Base-by-base conservation (phyloP, 2,888 invertebrate genomes). In the Candidula unifasciata region DNA sequence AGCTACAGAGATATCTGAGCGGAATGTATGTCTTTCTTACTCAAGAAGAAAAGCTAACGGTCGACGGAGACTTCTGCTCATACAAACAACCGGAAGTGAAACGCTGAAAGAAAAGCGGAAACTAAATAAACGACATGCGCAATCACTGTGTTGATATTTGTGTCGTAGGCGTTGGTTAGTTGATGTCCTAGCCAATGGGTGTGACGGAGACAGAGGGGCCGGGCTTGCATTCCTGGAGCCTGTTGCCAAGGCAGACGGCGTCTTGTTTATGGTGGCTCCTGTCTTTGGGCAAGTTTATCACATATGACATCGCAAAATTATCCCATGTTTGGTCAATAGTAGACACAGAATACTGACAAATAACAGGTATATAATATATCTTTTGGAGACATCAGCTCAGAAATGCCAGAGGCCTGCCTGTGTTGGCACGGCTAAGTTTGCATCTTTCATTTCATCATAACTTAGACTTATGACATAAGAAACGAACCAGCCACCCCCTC, bases 51-150 rank as follows among this genome's bases (percentile, higher is more conserved):
- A 64, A 83, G 54, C 3, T 52, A 83, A 83, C 79, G 79, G 83
- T 73, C 79, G 44, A 44, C 33, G 73, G 73, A 27, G 52, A 24
- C 16, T 27, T 37, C 37, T 44, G 27, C n/a, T 44, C 83, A 83
- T 83, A 83, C 83, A 83, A 83, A 83, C 78, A 54, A 83, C 83
- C 86, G 83, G 86, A 81, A 85, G 83, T 83, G 80, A 85, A 85
- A 85, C 85, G 86, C n/a, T 86, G 86, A 80, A 73, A 66, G 30
- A n/a, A 79, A 44, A 78, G 71, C 80, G 86, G 86, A 86, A 81
- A 54, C 27, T 52, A 73, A 35, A n/a, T 76, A 18, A 24, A n/a
- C 30, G 83, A 78, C 86, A 84, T 87, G 86, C 87, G 86, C 74
- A 76, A 69, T 73, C 66, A 64, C 79, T 73, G 27, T 73, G 60